Evolutionary conservation across 2,113 vertebrate genomes (phyloP).

Genomic region (Brachyhypopomus gauderio): DNA sequence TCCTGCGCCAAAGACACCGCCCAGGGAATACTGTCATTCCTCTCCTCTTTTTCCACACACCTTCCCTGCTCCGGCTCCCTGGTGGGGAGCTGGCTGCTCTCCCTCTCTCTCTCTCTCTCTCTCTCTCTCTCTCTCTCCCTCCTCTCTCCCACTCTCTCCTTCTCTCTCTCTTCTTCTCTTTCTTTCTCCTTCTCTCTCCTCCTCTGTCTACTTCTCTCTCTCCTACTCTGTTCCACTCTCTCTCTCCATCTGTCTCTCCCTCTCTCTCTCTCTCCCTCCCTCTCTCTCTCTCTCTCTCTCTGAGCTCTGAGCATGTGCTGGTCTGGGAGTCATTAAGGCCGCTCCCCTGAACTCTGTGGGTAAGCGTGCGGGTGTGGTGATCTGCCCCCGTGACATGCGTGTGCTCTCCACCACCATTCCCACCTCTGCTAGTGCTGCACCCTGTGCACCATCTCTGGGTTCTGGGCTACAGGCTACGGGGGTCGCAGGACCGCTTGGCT

Average conservation of each 20-base stretch:
- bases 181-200: too few relatives aligned
- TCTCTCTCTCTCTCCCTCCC: conserved; percentile 43
- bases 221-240: too few relatives aligned
- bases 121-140: conserved; percentile 41
- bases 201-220: too few relatives aligned
- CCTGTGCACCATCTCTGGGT: too few relatives aligned
- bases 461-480: too few relatives aligned
- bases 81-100: conserved; percentile 1
- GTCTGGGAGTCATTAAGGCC: conserved; percentile 61
- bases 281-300: conserved; percentile 50
- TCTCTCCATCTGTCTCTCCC: too few relatives aligned
- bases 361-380: neutral
- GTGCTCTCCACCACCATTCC: neutral
- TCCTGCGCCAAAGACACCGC: conserved; percentile 73
- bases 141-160: conserved; percentile 43
- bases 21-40: conserved; percentile 72
- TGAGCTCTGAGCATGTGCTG: conserved; percentile 59
- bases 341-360: neutral
- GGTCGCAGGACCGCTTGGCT: too few relatives aligned
- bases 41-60: conserved; percentile 72
- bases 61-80: conserved; percentile 60
- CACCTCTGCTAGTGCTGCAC: too few relatives aligned
- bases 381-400: neutral
- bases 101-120: conserved; percentile 38
- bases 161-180: too few relatives aligned